These are phyloP conservation scores for Kryptopterus vitreolus DNA, from an alignment of 2,797 vertebrate genomes.

Conservation along the genomic window DNA sequence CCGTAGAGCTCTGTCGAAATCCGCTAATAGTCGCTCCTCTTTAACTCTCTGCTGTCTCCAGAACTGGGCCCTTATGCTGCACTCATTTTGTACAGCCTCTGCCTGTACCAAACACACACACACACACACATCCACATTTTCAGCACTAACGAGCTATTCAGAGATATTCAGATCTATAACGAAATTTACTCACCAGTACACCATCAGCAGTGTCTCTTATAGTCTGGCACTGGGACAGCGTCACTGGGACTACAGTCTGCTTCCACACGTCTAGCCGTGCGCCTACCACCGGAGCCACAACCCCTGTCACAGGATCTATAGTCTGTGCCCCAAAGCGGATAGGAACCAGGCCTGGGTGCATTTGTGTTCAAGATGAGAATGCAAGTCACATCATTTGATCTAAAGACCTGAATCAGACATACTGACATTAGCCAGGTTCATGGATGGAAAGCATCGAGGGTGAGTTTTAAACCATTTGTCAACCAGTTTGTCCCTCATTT, in stretches of 20 bases:
- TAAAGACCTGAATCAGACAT: not conserved
- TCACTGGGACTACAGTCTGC: slow-evolving; percentile 74
- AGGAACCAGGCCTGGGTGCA: slow-evolving; percentile 79
- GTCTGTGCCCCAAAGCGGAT: slow-evolving; percentile 79
- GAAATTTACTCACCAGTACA: slow-evolving; percentile 70
- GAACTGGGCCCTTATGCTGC: slow-evolving; percentile 67
- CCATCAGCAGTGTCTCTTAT: slow-evolving; percentile 67
- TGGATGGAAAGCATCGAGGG: not conserved
- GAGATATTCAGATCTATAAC: not conserved
- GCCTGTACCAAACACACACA: slow-evolving; percentile 64
- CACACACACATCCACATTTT: not conserved
- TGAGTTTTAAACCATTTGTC: not conserved
- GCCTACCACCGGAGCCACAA: slow-evolving; percentile 78
- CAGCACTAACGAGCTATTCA: not conserved
- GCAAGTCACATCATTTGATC: not conserved
- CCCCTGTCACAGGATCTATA: slow-evolving; percentile 78
- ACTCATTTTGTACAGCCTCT: slow-evolving; percentile 77
- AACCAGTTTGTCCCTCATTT: not conserved
- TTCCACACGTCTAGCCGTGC: slow-evolving; percentile 72
- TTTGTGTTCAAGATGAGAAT: slow-evolving; percentile 6
- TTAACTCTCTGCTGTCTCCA: slow-evolving; percentile 77
- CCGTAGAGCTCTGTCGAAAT: slow-evolving; percentile 67
- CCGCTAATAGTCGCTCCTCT: slow-evolving; percentile 74
- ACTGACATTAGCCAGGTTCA: not conserved
- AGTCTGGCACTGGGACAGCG: slow-evolving; percentile 73